Evolutionary conservation across 2,888 invertebrate genomes (phyloP).

Genomic region (Thelaira solivaga): DNA sequence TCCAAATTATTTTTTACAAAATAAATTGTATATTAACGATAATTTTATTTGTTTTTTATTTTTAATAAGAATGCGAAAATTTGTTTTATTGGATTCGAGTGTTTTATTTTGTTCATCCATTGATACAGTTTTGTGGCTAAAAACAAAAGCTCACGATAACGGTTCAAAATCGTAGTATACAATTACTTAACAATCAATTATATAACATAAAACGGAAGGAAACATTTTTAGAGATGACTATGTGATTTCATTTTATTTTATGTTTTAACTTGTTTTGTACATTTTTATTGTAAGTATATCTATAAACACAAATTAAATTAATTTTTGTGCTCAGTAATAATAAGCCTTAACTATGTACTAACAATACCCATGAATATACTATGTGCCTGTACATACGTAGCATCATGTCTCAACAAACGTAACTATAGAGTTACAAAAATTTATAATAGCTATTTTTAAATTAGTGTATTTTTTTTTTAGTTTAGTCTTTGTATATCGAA

Average conservation of each 20-base stretch:
- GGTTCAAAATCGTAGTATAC: too few species aligned
- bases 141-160: too few species aligned
- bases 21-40: too few species aligned
- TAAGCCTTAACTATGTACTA: conserved; percentile 37
- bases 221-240: not conserved
- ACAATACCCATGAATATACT: too few species aligned
- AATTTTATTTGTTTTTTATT: too few species aligned
- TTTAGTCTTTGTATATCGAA: too few species aligned
- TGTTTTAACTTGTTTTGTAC: conserved; percentile 38
- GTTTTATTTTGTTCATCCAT: too few species aligned
- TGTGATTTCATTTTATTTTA: not conserved
- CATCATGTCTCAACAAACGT: not conserved
- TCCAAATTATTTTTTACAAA: not conserved
- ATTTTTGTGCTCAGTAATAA: conserved; percentile 42
- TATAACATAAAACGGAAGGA: too few species aligned
- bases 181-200: too few species aligned
- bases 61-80: not conserved
- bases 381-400: conserved; percentile 19
- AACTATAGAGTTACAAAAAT: conserved; percentile 18
- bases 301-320: conserved; percentile 10
- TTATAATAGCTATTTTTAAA: not conserved
- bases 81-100: not conserved
- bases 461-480: conserved; percentile 7
- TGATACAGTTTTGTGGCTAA: too few species aligned
- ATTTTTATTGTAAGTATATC: conserved; percentile 28